Conservation (phyloP, 2,797 vertebrate species). For the Paedocypris micromegethes region DNA sequence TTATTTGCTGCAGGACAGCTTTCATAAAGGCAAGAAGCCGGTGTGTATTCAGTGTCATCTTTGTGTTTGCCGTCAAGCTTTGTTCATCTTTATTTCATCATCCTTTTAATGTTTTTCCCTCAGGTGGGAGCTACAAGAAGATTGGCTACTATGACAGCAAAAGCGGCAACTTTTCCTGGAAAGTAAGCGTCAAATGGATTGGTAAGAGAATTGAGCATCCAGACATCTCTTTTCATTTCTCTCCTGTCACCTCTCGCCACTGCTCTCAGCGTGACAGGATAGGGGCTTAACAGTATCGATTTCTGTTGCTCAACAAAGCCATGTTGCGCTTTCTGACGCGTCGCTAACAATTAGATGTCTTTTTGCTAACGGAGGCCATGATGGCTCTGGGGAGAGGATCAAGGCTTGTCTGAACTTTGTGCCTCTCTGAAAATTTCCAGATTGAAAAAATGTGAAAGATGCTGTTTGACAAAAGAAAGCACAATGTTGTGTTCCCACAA, state of each 20-base stretch:
- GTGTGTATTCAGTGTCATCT: neutral
- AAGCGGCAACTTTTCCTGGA: slow-evolving; percentile 91
- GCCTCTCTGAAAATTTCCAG: neutral
- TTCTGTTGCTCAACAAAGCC: slow-evolving; percentile 37
- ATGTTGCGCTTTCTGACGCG: slow-evolving; percentile 32
- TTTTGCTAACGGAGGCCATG: slow-evolving; percentile 18
- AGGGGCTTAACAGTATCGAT: slow-evolving; percentile 43
- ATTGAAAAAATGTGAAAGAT: slow-evolving; percentile 28
- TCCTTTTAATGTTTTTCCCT: slow-evolving; percentile 6
- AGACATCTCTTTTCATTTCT: slow-evolving; percentile 35
- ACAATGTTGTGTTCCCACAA: no score
- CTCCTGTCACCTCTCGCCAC: slow-evolving; percentile 28
- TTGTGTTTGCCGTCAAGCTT: neutral
- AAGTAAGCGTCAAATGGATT: slow-evolving; percentile 88
- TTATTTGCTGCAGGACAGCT: slow-evolving; percentile 7
- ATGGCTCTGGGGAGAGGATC: slow-evolving; percentile 14
- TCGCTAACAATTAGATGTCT: slow-evolving; percentile 34
- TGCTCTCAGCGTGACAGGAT: slow-evolving; percentile 18
- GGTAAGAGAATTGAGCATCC: slow-evolving; percentile 66
- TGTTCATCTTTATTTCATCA: slow-evolving; percentile 7
- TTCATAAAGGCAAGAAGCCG: neutral
- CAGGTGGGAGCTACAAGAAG: slow-evolving; percentile 92
- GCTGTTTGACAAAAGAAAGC: neutral
- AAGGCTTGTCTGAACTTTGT: slow-evolving; percentile 9
- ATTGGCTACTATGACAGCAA: slow-evolving; percentile 96